Evolutionary conservation across 2,888 invertebrate genomes (phyloP), one percentile per base, ranked within the genome.

Genomic region (Cerastoderma edule): DNA sequence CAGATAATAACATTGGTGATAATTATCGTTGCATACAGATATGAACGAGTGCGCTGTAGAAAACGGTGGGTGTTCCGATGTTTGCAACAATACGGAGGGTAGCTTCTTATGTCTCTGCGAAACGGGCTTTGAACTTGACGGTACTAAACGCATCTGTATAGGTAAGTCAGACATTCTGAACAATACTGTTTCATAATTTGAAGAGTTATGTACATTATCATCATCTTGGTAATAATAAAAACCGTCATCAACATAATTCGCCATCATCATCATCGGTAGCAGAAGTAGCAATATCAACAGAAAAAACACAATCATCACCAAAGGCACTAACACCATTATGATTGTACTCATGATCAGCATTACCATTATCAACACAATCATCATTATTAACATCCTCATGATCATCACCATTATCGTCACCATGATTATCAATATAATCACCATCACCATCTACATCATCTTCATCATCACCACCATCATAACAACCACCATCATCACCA

Each of bases 1-100:
- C n/a, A n/a, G n/a, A n/a, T n/a, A n/a, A n/a, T 39, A 39, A 10
- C 39, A n/a, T 50, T 50, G 10, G n/a, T 53, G 10, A 4, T 22
- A n/a, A 28, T 27, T 10, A 28, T 24, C 28, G 30, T 54, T 54
- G 27, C 24, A 1, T 3, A 16, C 33, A 57, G 57, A 57, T 32
- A 57, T 33, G 19, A 57, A 57, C 22, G 57, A 57, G 33, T 57
- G 57, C 33, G 32, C 19, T 2, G 32, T 16, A 57, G 28, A 32
- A 1, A 57, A 57, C n/a, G 57, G 30, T 16, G 57, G n/a, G 1
- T 57, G 57, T 19, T n/a, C 19, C 0, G 33, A 57, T 19, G 33
- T 16, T 19, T 57, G 57, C 24, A 28, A 57, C 19, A 57, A 57
- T 33, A n/a, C 6, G 3, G 19, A n/a, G n/a, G 57, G 57, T 2